Evolutionary conservation across 64 coral and sea anemone species (phyloP), one percentile per base, ranked within the genome.

Genomic region (Exaiptasia diaphana): DNA sequence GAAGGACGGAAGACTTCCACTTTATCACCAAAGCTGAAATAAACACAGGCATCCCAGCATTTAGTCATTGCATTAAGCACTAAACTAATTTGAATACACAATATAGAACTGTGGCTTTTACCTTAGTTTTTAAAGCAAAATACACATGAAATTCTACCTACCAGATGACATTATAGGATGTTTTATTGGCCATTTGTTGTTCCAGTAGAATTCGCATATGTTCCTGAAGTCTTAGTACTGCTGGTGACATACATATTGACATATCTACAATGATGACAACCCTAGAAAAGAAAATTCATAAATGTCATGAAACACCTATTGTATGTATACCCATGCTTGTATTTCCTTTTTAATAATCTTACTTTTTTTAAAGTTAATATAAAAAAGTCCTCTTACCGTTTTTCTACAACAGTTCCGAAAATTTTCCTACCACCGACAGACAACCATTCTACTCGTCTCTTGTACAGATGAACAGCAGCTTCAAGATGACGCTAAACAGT

Each of bases 101-200:
- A n/a, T n/a, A n/a, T n/a, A n/a, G n/a, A n/a, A n/a, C n/a, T n/a
- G n/a, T n/a, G n/a, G n/a, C n/a, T n/a, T n/a, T n/a, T n/a, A n/a
- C n/a, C n/a, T n/a, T n/a, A n/a, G n/a, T n/a, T n/a, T n/a, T n/a
- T n/a, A n/a, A n/a, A n/a, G n/a, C n/a, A n/a, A n/a, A n/a, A n/a
- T n/a, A n/a, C n/a, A n/a, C n/a, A n/a, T n/a, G n/a, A n/a, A n/a
- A n/a, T n/a, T n/a, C n/a, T 4, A 58, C 67, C 59, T 75, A 97
- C 94, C 94, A 97, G 64, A 97, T 97, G 29, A 97, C 53, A 48
- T 97, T 97, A 76, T 97, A 97, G 18, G 80, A 87, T 4, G 89
- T 92, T 79, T 97, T 97, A 74, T 97, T 97, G 23, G 94, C 89
- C 94, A 97, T 97, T 74, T 97, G 94, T 31, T 97, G 94, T 73